Base-by-base conservation (phyloP, 2,113 vertebrate genomes). In the Cheilinus undulatus region DNA sequence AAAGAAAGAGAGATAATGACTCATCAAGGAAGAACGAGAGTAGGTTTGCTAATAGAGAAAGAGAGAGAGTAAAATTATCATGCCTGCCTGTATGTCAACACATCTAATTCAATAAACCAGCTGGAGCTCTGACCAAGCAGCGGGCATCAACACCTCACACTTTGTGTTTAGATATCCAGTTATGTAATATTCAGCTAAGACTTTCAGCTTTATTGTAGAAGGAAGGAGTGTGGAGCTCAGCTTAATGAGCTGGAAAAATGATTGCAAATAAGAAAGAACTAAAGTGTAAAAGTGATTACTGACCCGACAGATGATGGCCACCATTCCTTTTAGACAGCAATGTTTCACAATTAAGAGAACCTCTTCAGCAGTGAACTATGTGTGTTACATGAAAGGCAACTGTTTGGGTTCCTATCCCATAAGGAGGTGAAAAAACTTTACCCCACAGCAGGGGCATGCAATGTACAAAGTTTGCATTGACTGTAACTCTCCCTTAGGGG, bases 31-130 rank as follows among this genome's bases (percentile, higher is more conserved):
- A 52, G 49, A 71, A 28, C 57, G 14, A 42, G 14, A 19, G 22
- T 3, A 1, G 32, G 3, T 40, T 65, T 14, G 24, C 7, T 24
- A 30, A n/a, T 23, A 42, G 36, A 17, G 30, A 32, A 9, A 63
- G 30, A 59, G 11, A 63, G 30, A 56, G 8, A 49, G 38, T 14
- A 4, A 40, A 15, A 49, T 23, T 22, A 20, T 53, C 9, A 40
- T 32, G 23, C 30, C 20, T 42, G 45, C 32, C 26, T 69, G 19
- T 51, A 65, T 64, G 30, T 67, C 56, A 68, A 71, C 45, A 32
- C 51, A 32, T 66, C 57, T 65, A 56, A 76, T 78, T 71, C 40
- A 79, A 57, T 82, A 62, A 80, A 70, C 40, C 58, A 58, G 60
- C 26, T 62, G 60, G 42, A 52, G 11, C 10, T 78, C 46, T 69